phyloP scores from a whole-genome alignment of 2,113 vertebrate species.

The Onychostoma macrolepis region DNA sequence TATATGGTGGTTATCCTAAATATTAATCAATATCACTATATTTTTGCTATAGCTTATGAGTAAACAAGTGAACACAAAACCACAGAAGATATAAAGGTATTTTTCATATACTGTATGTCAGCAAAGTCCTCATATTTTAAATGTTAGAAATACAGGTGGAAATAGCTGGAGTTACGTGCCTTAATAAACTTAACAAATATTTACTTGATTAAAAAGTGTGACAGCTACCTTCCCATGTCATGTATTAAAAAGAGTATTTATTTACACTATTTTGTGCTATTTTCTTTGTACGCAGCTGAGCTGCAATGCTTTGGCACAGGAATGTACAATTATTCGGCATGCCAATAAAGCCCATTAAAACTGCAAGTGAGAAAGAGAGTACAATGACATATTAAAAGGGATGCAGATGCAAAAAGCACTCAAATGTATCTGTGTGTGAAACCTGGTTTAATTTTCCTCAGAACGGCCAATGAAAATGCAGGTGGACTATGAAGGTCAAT shows the following conservation, averaged over 20 bases:
- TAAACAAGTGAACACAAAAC: neutral
- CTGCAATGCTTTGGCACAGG: neutral
- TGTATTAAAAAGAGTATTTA: neutral
- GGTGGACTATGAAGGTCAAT: constrained; percentile 39
- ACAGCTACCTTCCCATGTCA: neutral
- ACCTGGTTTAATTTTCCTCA: constrained; percentile 3
- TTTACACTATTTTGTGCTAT: neutral
- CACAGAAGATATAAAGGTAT: neutral
- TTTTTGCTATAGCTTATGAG: neutral
- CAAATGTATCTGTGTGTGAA: neutral
- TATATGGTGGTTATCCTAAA: neutral
- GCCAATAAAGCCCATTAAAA: constrained; percentile 1
- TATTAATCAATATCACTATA: neutral
- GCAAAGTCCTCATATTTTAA: neutral
- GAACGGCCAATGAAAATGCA: constrained; percentile 30
- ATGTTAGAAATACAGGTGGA: neutral
- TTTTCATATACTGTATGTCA: neutral
- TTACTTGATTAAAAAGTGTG: neutral
- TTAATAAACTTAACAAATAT: neutral
- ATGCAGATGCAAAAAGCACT: constrained; percentile 1
- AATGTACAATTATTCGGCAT: neutral
- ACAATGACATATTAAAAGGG: constrained; percentile 23
- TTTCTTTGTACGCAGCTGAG: neutral
- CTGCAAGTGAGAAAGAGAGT: constrained; percentile 4
- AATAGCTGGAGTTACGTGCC: neutral